phyloP scores from a whole-genome alignment of 2,888 invertebrate genomes.

The Villa cingulata region DNA sequence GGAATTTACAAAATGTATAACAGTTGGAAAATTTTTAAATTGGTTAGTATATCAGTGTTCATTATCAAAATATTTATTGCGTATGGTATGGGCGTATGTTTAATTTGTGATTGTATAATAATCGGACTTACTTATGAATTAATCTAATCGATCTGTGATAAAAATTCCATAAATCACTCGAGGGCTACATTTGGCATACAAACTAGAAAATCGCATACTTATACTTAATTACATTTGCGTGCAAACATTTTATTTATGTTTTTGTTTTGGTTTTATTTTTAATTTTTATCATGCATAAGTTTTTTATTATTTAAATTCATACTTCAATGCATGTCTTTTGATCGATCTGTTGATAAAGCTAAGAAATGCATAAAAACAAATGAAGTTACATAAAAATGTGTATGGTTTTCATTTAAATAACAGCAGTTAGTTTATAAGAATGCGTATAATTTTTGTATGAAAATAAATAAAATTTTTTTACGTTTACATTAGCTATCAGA shows the following conservation, averaged over 20 bases:
- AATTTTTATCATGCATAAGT: no score
- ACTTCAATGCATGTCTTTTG: no score
- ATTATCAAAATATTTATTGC: neutral
- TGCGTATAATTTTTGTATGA: neutral
- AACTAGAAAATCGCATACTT: neutral
- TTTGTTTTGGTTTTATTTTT: no score
- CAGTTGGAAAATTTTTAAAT: constrained; percentile 1
- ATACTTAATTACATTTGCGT: neutral
- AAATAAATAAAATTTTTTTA: no score
- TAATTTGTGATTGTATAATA: neutral
- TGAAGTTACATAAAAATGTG: neutral
- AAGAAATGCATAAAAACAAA: neutral
- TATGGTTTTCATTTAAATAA: neutral
- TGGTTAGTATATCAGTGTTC: constrained; percentile 3
- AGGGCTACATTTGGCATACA: neutral
- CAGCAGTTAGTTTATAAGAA: neutral
- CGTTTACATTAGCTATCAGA: no score
- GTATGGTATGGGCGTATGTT: no score
- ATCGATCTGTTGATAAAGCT: no score
- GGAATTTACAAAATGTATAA: no score
- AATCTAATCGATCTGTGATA: neutral
- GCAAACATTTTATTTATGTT: neutral
- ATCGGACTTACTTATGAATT: neutral
- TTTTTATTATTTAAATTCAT: no score
- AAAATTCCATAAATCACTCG: neutral